Evolutionary conservation across 23 tunicate genomes (phyloP), one percentile per base, ranked within the genome.

Genomic region (Ciona savignyi): DNA sequence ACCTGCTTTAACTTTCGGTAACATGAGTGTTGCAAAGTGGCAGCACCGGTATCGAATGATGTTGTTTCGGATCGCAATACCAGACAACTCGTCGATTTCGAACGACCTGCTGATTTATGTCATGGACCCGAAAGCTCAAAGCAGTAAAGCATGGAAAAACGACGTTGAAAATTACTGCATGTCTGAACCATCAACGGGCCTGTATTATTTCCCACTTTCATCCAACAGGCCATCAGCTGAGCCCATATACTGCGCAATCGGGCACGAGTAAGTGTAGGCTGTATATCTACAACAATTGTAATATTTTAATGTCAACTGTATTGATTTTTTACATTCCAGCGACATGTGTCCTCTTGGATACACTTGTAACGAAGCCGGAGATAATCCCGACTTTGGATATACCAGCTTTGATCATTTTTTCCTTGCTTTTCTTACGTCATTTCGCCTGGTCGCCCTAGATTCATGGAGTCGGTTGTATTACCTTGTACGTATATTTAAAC

Each of bases 381-480:
- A 70, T 4, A 93, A 93, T 60, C 98, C 98, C 0, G 98, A 93
- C 68, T 76, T 62, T 29, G 94, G 85, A 1, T 93, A 93, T 68
- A 93, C 98, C 30, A 82, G 82, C 33, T 93, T 81, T 63, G 98
- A 93, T 81, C 76, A 81, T 63, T 93, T 93, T 62, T 79, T 77
- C 34, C 30, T 84, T 72, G 90, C 98, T 21, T 93, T 93, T 72
- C 70, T 93, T 4, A 93, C 94, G 9, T 86, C 98, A 23, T 93
- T 93, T 67, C 98, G 98, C 28, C 51, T 93, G 65, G 94, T 93
- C 29, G 73, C 93, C 27, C 85, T 89, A 68, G 99, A 95, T 61
- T 95, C 99, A 23, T 95, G 99, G 99, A 79, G 83, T 72, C 83
- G 99, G 25, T 75, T 84, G 27, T 95, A 79, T 70, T 95, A 95